Conservation (phyloP, 2,113 vertebrate species). For the Ageneiosus marmoratus region DNA sequence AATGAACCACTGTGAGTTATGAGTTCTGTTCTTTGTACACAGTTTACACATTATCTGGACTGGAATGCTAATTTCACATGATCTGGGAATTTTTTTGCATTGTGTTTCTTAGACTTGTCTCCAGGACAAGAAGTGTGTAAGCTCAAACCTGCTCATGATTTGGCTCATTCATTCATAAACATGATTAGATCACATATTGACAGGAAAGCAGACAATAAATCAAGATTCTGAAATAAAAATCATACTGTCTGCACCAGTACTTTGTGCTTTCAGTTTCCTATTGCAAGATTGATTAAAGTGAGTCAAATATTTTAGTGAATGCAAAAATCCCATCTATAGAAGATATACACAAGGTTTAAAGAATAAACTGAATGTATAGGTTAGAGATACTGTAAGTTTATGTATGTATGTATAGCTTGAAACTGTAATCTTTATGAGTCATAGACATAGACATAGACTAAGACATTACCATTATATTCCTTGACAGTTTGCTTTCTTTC, state of each 20-base stretch:
- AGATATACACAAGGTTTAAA: background rate
- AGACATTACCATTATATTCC: background rate
- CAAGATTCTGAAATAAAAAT: background rate
- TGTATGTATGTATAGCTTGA: background rate
- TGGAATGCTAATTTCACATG: background rate
- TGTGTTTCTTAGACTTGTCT: background rate
- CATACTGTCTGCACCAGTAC: background rate
- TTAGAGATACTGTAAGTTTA: background rate
- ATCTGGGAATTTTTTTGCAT: too few species aligned
- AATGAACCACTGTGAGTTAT: constrained; percentile 23
- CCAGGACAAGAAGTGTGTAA: background rate
- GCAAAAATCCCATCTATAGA: background rate
- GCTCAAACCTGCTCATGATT: background rate
- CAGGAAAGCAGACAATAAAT: background rate
- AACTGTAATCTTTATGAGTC: background rate
- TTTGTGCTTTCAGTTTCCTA: background rate
- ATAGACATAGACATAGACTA: background rate
- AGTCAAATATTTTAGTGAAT: background rate
- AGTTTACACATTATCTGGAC: background rate
- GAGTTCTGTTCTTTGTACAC: background rate
- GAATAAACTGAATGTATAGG: background rate
- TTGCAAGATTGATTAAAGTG: background rate
- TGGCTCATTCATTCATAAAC: background rate
- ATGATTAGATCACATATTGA: background rate
- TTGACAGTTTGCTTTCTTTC: background rate